These are phyloP conservation scores for Torymus tubicola DNA, from an alignment of 2,888 invertebrate species.

Conservation along the genomic window DNA sequence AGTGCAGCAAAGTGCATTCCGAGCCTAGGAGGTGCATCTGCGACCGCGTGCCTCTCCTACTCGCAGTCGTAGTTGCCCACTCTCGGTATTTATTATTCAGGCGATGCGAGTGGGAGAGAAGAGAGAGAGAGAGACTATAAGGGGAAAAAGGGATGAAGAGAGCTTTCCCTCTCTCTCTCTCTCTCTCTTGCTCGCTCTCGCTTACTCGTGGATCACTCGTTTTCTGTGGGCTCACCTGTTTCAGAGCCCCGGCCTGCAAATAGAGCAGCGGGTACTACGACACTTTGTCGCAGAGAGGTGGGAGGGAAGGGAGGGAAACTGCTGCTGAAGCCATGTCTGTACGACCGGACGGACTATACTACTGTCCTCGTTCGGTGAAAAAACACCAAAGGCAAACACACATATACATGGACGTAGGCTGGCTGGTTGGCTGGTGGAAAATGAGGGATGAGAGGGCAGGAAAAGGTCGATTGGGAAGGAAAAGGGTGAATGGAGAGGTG, in stretches of 20 bases:
- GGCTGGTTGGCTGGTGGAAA: background rate
- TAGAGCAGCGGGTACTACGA: constrained; percentile 49
- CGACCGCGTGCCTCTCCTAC: constrained; percentile 46
- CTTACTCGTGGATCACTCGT: too few relatives aligned
- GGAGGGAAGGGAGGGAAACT: constrained; percentile 4
- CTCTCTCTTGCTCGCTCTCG: constrained; percentile 6
- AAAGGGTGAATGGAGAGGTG: too few relatives aligned
- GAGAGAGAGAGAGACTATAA: constrained; percentile 12
- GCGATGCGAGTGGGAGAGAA: constrained; percentile 49
- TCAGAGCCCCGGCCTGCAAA: constrained; percentile 49
- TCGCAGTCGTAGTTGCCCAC: constrained; percentile 57
- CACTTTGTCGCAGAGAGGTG: constrained; percentile 56
- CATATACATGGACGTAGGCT: too few relatives aligned
- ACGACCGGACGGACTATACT: too few relatives aligned
- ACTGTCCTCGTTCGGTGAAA: constrained; percentile 12
- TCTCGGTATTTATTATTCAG: constrained; percentile 62
- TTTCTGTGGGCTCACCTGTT: constrained; percentile 50
- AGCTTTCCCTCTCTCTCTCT: constrained; percentile 24
- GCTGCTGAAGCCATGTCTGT: background rate
- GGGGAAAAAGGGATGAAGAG: constrained; percentile 6
- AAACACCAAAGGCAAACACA: constrained; percentile 37
- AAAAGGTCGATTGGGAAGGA: background rate
- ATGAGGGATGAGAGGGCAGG: constrained; percentile 19
- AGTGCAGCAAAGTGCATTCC: constrained; percentile 71
- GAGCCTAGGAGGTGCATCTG: constrained; percentile 68